Conservation (phyloP, 53 echinoderm and acorn worm genomes). For the Mesocentrotus franciscanus region DNA sequence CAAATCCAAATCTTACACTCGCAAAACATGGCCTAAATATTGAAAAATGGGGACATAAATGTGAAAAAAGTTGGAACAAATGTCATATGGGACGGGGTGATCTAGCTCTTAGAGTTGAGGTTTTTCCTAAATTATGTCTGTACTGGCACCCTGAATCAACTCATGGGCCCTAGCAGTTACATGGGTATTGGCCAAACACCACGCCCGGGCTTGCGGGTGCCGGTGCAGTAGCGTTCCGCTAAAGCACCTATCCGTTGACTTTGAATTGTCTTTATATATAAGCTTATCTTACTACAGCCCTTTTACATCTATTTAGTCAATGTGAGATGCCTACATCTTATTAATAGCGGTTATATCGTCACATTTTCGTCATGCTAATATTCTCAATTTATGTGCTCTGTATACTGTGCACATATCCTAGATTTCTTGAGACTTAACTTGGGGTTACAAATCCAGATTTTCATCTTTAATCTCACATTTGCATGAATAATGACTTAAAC, state of each 20-base stretch:
- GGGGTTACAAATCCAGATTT: neutral
- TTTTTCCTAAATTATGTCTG: neutral
- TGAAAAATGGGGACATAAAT: neutral
- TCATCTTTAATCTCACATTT: neutral
- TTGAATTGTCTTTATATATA: neutral
- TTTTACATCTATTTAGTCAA: neutral
- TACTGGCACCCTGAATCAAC: neutral
- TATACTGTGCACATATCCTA: neutral
- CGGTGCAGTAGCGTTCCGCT: constrained; percentile 9
- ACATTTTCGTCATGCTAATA: neutral
- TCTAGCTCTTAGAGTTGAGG: neutral
- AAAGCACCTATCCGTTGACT: neutral
- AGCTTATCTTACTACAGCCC: neutral
- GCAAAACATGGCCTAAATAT: constrained; percentile 4
- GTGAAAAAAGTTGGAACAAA: constrained; percentile 2
- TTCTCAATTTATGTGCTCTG: neutral
- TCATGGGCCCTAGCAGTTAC: neutral
- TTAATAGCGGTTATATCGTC: neutral
- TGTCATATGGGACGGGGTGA: neutral
- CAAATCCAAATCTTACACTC: neutral
- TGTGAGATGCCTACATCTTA: neutral
- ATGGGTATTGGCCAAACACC: neutral
- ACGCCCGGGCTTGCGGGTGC: constrained; percentile 42
- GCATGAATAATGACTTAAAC: neutral
- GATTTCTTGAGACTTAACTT: neutral